Evolutionary conservation across 1,140 invertebrate genomes (phyloP), one percentile per base, ranked within the genome.

Genomic region (Popillia japonica): DNA sequence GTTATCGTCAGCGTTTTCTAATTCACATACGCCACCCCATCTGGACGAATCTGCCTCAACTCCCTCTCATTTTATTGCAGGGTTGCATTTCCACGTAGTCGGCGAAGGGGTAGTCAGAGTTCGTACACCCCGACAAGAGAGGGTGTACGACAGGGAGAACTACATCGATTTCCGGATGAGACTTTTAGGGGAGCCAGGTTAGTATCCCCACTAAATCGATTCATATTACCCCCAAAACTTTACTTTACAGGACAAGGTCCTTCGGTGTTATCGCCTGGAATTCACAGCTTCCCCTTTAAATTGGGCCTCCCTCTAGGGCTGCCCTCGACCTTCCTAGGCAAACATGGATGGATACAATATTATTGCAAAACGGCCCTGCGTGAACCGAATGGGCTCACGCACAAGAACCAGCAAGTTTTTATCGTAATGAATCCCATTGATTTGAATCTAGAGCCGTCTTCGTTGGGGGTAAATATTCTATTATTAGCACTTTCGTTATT

Each of bases 381-480:
- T 73, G 96, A 98, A 86, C 94, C 95, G 1, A 96, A 95, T 81
- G 96, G 96, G 2, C 88, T 98, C 10, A 95, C 95, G 3, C 96
- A 98, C 85, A 98, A 98, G 88, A 98, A 98, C 86, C 96, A 98
- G 87, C 96, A 98, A 89, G 96, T 98, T 8, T 98, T 98, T 86
- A 97, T 98, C 82, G 95, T 98, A 0, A 97, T 98, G 95, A 98
- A 96, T 87, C 96, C 96, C 0, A 97, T 98, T 78, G 96, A 98
- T 88, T 88, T 98, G 78, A 98, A 98, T 87, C 88, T 96, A 83
- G 96, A 98, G 84, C 95, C 96, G 40, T 92, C 95, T 2, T 92
- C 96, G 81, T 88, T 98, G 79, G 91, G 95, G 84, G 96, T 98
- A 90, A 92, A 92, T 90, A 72, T n/a, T 55, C 68, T 22, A 34